A percentile compares a stretch with the other conserved stretches of the same genome.
Conservation (phyloP, 2,797 vertebrate species). For the Threskiornis aethiopicus region DNA sequence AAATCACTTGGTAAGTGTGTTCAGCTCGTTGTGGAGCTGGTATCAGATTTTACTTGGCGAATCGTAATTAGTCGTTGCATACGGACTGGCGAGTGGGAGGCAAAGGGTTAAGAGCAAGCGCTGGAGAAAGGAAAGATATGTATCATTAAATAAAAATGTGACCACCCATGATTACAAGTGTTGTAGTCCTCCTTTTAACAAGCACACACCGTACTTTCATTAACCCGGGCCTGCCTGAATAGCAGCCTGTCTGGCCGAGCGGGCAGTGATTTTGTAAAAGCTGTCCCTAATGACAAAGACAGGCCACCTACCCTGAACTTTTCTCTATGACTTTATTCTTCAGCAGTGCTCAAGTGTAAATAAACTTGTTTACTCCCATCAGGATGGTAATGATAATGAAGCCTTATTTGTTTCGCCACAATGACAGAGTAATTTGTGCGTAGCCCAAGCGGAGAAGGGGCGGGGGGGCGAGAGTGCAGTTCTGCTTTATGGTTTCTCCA, state of each 20-base stretch:
- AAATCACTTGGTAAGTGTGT: not conserved
- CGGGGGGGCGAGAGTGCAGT: not conserved
- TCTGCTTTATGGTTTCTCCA: slow-evolving; percentile 33
- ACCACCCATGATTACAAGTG: slow-evolving; percentile 69
- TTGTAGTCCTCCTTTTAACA: slow-evolving; percentile 63
- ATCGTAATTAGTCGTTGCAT: not conserved
- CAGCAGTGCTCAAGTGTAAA: slow-evolving; percentile 76
- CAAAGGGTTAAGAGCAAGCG: slow-evolving; percentile 27
- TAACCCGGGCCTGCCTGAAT: slow-evolving; percentile 69
- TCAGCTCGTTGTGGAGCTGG: not conserved
- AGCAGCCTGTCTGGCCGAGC: slow-evolving; percentile 61
- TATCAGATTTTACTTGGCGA: not conserved
- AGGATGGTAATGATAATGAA: slow-evolving; percentile 76
- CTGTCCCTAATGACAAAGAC: slow-evolving; percentile 59
- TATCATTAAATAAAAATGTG: slow-evolving; percentile 76
- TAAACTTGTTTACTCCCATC: slow-evolving; percentile 78
- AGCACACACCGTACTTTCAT: slow-evolving; percentile 66
- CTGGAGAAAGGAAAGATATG: slow-evolving; percentile 27
- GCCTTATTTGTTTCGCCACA: slow-evolving; percentile 72
- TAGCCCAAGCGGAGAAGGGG: not conserved
- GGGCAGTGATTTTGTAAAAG: slow-evolving; percentile 64
- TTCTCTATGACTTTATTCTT: slow-evolving; percentile 75
- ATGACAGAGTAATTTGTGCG: slow-evolving; percentile 70
- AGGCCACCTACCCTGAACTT: slow-evolving; percentile 75
- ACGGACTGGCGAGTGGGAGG: not conserved